Percentiles rank a stretch among this genome's conserved stretches.
Conservation (phyloP, 92 coral and sea anemone genomes). For the Zoanthus solanderi region DNA sequence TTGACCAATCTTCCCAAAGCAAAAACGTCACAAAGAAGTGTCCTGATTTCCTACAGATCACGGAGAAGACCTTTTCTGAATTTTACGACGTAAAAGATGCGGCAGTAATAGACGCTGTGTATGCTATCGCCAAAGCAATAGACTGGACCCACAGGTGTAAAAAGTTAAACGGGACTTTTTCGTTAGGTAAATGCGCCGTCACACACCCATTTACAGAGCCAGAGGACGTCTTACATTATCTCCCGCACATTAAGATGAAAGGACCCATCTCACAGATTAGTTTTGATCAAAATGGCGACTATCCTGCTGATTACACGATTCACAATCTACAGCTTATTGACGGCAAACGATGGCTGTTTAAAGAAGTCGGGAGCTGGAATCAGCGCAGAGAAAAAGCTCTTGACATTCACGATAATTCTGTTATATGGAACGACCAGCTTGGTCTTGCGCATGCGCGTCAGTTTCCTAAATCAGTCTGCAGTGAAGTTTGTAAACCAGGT, state of each 20-base stretch:
- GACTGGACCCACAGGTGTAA: slow-evolving; percentile 68
- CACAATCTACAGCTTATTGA: slow-evolving; percentile 66
- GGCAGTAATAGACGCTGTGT: slow-evolving; percentile 87
- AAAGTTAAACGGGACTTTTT: slow-evolving; percentile 43
- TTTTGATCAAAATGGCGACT: slow-evolving; percentile 84
- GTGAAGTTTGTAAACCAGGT: slow-evolving; percentile 76
- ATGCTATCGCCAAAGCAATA: slow-evolving; percentile 92
- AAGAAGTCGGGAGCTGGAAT: slow-evolving; percentile 79
- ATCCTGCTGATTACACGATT: slow-evolving; percentile 64
- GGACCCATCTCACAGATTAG: slow-evolving; percentile 56
- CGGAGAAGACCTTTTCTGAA: slow-evolving; percentile 49
- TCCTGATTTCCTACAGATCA: slow-evolving; percentile 47
- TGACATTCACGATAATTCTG: slow-evolving; percentile 35
- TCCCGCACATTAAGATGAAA: slow-evolving; percentile 57
- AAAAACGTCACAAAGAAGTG: slow-evolving; percentile 44
- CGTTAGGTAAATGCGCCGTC: slow-evolving; percentile 58
- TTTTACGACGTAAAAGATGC: slow-evolving; percentile 73
- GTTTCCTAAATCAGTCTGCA: slow-evolving; percentile 78
- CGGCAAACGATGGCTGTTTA: slow-evolving; percentile 64
- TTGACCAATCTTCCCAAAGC: slow-evolving; percentile 30
- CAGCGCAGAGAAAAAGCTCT: slow-evolving; percentile 49
- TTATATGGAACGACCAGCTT: slow-evolving; percentile 65
- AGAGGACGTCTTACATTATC: slow-evolving; percentile 58
- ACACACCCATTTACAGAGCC: slow-evolving; percentile 59
- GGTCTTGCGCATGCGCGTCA: slow-evolving; percentile 35